Base-by-base conservation (phyloP, 2,888 invertebrate genomes). In the Gastracanthus pulcherrimus region DNA sequence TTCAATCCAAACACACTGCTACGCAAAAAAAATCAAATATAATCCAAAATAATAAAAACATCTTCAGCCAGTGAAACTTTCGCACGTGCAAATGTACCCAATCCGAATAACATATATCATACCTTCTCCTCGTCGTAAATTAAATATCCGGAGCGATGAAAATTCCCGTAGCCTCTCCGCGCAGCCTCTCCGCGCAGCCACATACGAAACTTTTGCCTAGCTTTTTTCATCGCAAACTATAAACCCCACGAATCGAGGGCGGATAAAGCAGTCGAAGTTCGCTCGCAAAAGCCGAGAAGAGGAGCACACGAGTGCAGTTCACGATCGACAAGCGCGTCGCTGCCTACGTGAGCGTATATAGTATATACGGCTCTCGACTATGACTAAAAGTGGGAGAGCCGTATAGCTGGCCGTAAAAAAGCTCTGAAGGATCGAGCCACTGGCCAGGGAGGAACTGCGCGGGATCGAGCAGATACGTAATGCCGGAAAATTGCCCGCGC, bases 401-500 rank as follows among this genome's bases (percentile, higher is more conserved):
- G 6, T 55, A 23, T 55, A 4, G 9, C 1, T 0, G 51, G 23
- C 1, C 75, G 41, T 76, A 66, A 66, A 66, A 38, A 13, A 11
- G 26, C 23, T 55, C 71, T 11, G 9, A 51, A 34, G 7, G 45
- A 58, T 74, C 34, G 19, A 55, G 38, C n/a, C 16, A 23, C 38
- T 11, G 9, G 23, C 45, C 31, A 2, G n/a, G 9, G n/a, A n/a
- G n/a, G 0, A 26, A 48, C 38, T 55, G 16, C n/a, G 16, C n/a
- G n/a, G 38, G 23, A 76, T 66, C 29, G 75, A 66, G 19, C n/a
- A 75, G 51, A 66, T 75, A 64, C 36, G 51, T 36, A 75, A 51
- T 76, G 26, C 60, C 48, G 31, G 66, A 64, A 74, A 74, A 74
- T 64, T 74, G 48, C 62, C 64, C 26, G 3, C 4, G 23, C 72